These are phyloP conservation scores for Sepiola atlantica DNA, from an alignment of 2,888 invertebrate genomes.

Conservation along the genomic window DNA sequence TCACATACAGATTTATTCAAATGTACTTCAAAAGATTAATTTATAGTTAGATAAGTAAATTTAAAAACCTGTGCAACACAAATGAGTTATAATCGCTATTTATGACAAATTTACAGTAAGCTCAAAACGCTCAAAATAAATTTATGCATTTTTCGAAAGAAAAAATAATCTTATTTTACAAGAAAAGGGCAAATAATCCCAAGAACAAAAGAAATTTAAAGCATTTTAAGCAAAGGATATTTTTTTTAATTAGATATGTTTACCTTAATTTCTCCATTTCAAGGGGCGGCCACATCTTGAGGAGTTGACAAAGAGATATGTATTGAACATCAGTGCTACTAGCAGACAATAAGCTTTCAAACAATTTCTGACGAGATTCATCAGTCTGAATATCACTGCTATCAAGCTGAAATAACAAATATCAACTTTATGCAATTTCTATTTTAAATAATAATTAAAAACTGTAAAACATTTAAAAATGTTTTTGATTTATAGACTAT, in stretches of 20 bases:
- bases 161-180: background rate
- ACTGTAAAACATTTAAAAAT: background rate
- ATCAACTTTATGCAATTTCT: background rate
- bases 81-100: no score
- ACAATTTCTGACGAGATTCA: conserved; percentile 60
- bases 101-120: no score
- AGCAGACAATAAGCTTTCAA: conserved; percentile 59
- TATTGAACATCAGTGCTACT: conserved; percentile 58
- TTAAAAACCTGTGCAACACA: no score
- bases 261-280: conserved; percentile 50
- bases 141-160: background rate
- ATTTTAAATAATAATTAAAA: background rate
- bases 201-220: background rate
- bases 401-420: conserved; percentile 55
- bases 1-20: no score
- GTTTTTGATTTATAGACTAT: background rate
- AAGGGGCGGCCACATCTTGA: conserved; percentile 68
- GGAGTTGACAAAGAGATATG: conserved; percentile 61
- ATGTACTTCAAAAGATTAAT: no score
- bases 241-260: background rate
- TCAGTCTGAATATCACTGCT: conserved; percentile 61
- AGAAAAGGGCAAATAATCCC: background rate
- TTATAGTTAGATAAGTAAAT: no score
- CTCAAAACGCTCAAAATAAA: background rate
- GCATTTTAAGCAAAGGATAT: background rate